Evolutionary conservation across 2,113 vertebrate species (phyloP).

Genomic region (Dipodomys stephensi): DNA sequence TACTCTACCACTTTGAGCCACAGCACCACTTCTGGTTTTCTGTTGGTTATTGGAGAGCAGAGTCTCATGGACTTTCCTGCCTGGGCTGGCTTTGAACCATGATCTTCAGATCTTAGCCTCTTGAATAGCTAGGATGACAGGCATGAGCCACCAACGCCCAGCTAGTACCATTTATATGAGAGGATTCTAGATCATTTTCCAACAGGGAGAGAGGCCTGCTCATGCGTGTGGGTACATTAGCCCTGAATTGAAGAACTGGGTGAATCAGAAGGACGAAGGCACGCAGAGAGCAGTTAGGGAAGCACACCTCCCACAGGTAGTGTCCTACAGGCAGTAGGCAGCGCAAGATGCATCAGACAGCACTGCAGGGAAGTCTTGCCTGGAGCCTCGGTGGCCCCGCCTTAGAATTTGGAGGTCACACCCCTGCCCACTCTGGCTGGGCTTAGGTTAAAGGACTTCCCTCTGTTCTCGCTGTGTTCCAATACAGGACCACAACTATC

Average conservation of each 20-base stretch:
- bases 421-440: not conserved
- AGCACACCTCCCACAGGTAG: too few species aligned
- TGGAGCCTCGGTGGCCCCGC: not conserved
- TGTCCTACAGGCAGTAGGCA: not conserved
- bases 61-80: too few species aligned
- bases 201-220: too few species aligned
- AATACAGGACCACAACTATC: not conserved
- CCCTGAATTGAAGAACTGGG: too few species aligned
- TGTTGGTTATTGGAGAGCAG: too few species aligned
- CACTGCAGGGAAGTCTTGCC: not conserved
- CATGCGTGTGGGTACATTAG: accelerated
- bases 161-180: not conserved
- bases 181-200: not conserved
- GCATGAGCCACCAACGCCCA: too few species aligned
- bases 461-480: not conserved
- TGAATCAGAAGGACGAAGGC: not conserved
- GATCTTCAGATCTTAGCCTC: too few species aligned
- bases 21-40: too few species aligned
- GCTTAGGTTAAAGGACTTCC: not conserved
- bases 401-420: not conserved
- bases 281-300: not conserved
- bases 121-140: too few species aligned
- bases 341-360: not conserved
- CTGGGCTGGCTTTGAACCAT: too few species aligned
- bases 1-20: too few species aligned